Conservation (phyloP, 2,113 vertebrate genomes). For the Sceloporus tristichus region DNA sequence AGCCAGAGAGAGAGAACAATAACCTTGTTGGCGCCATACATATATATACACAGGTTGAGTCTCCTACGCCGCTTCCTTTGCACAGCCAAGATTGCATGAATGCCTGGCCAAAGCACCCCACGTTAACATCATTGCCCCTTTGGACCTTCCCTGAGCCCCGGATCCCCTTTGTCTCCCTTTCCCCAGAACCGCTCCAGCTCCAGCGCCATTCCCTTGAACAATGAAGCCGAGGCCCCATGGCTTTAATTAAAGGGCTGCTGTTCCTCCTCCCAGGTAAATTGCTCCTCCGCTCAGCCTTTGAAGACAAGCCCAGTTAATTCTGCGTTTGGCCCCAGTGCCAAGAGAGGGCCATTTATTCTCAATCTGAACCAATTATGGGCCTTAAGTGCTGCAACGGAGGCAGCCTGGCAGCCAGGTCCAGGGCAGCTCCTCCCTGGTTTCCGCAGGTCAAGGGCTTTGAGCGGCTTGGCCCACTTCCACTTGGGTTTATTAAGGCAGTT, state of each 20-base stretch:
- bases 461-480: background rate
- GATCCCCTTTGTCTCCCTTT: slow-evolving; percentile 28
- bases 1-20: too few relatives aligned
- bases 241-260: slow-evolving; percentile 47
- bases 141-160: slow-evolving; percentile 16
- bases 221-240: slow-evolving; percentile 51
- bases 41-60: background rate
- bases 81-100: too few relatives aligned
- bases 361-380: slow-evolving; percentile 34
- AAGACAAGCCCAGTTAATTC: slow-evolving; percentile 47
- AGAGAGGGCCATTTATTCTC: slow-evolving; percentile 1
- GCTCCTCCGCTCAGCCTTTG: slow-evolving; percentile 57
- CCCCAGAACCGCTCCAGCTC: slow-evolving; percentile 30
- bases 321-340: accelerated
- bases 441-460: background rate
- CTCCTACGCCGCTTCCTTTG: background rate
- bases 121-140: background rate
- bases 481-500: background rate
- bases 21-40: too few relatives aligned
- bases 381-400: background rate
- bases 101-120: background rate
- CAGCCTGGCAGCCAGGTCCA: background rate
- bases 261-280: slow-evolving; percentile 53
- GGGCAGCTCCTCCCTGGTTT: background rate
- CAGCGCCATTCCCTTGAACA: background rate